Evolutionary conservation across 2,797 vertebrate genomes (phyloP).

Genomic region (Simalia tracyae): DNA sequence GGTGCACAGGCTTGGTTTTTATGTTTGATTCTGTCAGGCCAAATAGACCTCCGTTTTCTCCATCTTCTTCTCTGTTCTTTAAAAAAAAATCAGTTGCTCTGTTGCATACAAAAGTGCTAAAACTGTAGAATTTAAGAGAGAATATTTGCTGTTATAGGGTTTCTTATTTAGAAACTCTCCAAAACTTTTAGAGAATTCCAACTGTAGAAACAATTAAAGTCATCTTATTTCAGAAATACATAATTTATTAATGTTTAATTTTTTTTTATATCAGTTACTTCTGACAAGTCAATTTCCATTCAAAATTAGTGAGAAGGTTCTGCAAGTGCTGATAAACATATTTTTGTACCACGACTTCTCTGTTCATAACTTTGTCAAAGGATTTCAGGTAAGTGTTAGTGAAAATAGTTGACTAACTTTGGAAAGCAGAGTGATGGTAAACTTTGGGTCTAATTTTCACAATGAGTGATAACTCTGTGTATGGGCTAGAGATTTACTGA

Average conservation of each 20-base stretch:
- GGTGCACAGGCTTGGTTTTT: neutral
- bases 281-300: conserved; percentile 85
- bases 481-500: neutral
- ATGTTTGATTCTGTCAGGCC: neutral
- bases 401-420: neutral
- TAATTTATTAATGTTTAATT: conserved; percentile 25
- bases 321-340: conserved; percentile 90
- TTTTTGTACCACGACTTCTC: conserved; percentile 98
- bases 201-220: neutral
- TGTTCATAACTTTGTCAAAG: conserved; percentile 95
- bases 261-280: conserved; percentile 80
- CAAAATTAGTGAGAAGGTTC: conserved; percentile 87
- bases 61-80: neutral
- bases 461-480: neutral
- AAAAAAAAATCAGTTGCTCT: neutral
- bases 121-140: neutral
- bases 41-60: neutral
- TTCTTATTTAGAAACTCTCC: neutral
- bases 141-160: neutral
- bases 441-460: neutral
- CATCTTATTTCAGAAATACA: neutral
- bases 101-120: neutral
- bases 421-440: neutral
- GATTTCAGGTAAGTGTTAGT: conserved; percentile 84
- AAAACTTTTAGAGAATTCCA: neutral